These are phyloP conservation scores for Lacerta viridis DNA, from an alignment of 2,797 vertebrate genomes.

Conservation along the genomic window DNA sequence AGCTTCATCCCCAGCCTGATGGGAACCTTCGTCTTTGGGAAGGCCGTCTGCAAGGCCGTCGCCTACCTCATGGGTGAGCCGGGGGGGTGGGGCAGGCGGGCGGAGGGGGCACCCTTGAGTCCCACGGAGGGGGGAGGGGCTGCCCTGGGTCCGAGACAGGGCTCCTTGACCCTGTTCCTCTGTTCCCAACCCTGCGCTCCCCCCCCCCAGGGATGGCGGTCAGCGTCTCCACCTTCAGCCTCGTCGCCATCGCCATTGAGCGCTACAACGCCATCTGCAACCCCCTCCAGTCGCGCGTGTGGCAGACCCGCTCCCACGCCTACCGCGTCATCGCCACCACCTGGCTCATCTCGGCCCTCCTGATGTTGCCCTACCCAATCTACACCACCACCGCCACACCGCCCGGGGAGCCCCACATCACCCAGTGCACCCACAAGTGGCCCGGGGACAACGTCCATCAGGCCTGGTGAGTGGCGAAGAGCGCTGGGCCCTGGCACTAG, in stretches of 20 bases:
- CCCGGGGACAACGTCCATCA: constrained; percentile 84
- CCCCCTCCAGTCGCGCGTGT: constrained; percentile 92
- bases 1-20: constrained; percentile 93
- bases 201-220: constrained; percentile 90
- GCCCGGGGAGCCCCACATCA: constrained; percentile 73
- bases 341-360: constrained; percentile 89
- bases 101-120: no score
- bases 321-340: constrained; percentile 91
- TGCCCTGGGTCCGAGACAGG: no score
- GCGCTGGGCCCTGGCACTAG: accelerated
- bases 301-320: constrained; percentile 97
- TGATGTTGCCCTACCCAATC: constrained; percentile 94
- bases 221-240: constrained; percentile 95
- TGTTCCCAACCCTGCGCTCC: neutral
- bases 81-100: neutral
- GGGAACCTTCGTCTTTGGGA: constrained; percentile 94
- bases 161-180: neutral
- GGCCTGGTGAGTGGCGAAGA: constrained; percentile 85
- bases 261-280: constrained; percentile 97
- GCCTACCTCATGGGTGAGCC: constrained; percentile 94
- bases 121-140: no score
- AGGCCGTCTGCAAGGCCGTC: constrained; percentile 91
- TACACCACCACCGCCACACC: constrained; percentile 84
- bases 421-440: constrained; percentile 89
- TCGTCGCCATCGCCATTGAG: constrained; percentile 96